phyloP scores from a whole-genome alignment of 1,140 invertebrate genomes.

The Zaprionus inermis region DNA sequence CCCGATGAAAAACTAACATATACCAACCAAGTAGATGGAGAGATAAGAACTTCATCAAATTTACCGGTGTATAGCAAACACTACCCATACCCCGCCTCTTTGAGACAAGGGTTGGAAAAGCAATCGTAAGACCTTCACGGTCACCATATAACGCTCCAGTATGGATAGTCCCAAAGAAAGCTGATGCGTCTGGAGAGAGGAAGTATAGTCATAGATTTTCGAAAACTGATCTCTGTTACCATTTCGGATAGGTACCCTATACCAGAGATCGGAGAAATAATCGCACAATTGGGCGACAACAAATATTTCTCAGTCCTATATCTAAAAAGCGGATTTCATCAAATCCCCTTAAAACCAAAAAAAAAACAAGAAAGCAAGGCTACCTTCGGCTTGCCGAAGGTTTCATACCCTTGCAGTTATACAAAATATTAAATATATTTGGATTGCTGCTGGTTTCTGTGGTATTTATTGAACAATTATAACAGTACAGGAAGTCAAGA shows the following conservation, averaged over 20 bases:
- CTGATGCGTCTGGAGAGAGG: too few species aligned
- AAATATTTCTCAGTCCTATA: conserved; percentile 45
- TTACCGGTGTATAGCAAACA: not conserved
- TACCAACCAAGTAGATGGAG: not conserved
- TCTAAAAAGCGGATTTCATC: conserved; percentile 84
- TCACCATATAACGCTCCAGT: not conserved
- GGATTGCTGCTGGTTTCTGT: too few species aligned
- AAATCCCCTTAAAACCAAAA: too few species aligned
- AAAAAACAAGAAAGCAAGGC: too few species aligned
- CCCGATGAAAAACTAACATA: conserved; percentile 5
- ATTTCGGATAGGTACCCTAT: too few species aligned
- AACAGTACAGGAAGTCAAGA: too few species aligned
- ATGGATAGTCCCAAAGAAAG: not conserved
- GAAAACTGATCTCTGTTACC: conserved; percentile 73
- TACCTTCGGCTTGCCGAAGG: too few species aligned
- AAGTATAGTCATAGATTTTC: conserved; percentile 41
- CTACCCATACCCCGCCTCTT: not conserved
- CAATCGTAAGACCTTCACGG: not conserved
- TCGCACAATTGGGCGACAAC: conserved; percentile 64
- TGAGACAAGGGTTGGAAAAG: not conserved
- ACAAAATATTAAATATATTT: too few species aligned
- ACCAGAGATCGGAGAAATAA: conserved; percentile 85
- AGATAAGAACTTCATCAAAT: not conserved
- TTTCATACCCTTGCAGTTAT: too few species aligned
- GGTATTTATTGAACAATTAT: too few species aligned